A percentile compares a stretch with the other conserved stretches of the same genome.
Conservation (phyloP, 2,888 invertebrate species). For the Phaonia tiefii region DNA sequence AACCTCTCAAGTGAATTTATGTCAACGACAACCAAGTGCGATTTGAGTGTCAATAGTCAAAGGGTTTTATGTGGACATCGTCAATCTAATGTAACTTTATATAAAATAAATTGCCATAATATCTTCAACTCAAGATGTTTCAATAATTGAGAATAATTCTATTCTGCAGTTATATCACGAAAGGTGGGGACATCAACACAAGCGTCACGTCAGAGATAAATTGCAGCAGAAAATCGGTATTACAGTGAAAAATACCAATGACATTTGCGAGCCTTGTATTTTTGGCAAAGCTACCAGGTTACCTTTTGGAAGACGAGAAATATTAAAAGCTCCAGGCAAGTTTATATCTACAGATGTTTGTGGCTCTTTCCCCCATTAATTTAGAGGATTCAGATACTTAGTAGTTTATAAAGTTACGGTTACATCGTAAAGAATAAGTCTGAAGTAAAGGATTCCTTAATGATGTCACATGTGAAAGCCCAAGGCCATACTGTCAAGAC, state of each 20-base stretch:
- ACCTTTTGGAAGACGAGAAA: conserved; percentile 45
- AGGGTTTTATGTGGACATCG: too few species aligned
- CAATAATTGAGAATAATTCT: not conserved
- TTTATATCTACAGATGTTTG: conserved; percentile 51
- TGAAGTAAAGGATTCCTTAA: too few species aligned
- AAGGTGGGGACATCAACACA: conserved; percentile 42
- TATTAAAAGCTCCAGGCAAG: conserved; percentile 42
- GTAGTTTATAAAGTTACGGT: conserved; percentile 38
- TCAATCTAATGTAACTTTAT: too few species aligned
- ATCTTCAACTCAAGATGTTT: too few species aligned
- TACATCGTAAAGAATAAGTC: not conserved
- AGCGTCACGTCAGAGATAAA: conserved; percentile 43
- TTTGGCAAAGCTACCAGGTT: conserved; percentile 40
- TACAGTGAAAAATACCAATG: conserved; percentile 15
- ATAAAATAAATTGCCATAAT: too few species aligned
- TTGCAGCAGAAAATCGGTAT: conserved; percentile 31
- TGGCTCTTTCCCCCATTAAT: conserved; percentile 39
- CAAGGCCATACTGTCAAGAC: too few species aligned
- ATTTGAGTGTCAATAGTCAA: too few species aligned
- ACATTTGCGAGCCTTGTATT: conserved; percentile 44
- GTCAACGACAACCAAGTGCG: too few species aligned
- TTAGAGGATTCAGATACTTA: conserved; percentile 40
- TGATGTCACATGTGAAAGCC: too few species aligned
- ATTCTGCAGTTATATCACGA: conserved; percentile 45
- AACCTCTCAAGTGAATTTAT: too few species aligned